These are phyloP conservation scores for Diloba caeruleocephala DNA, from an alignment of 2,888 invertebrate genomes.

Conservation along the genomic window DNA sequence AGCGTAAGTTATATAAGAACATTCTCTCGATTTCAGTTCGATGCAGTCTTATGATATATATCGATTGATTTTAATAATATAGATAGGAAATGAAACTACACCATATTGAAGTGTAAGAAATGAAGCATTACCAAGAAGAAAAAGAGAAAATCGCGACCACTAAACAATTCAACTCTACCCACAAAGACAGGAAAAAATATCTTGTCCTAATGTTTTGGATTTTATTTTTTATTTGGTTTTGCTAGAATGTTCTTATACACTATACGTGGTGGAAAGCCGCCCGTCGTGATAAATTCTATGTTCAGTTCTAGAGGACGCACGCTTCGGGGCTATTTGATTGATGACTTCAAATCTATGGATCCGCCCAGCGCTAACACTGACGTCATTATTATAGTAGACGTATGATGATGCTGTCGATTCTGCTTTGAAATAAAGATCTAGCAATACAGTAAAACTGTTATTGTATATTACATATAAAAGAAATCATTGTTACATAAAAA, in stretches of 20 bases:
- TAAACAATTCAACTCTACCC: too few species aligned
- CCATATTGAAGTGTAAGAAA: too few species aligned
- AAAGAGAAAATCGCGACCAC: too few species aligned
- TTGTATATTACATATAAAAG: background rate
- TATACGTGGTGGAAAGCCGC: conserved; percentile 65
- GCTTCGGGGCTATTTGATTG: conserved; percentile 83
- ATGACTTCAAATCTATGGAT: conserved; percentile 89
- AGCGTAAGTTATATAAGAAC: conserved; percentile 63
- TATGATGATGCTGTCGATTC: conserved; percentile 47
- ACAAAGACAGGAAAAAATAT: too few species aligned
- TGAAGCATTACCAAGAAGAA: too few species aligned
- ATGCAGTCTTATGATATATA: too few species aligned
- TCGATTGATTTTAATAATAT: too few species aligned
- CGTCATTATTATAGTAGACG: conserved; percentile 13
- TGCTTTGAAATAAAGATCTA: conserved; percentile 48
- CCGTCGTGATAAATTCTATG: conserved; percentile 84
- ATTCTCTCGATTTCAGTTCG: conserved; percentile 37
- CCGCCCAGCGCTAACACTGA: conserved; percentile 66
- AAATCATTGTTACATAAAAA: too few species aligned
- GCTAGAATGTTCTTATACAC: conserved; percentile 59
- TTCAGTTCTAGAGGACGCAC: conserved; percentile 86
- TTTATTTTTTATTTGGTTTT: background rate
- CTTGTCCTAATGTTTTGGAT: too few species aligned
- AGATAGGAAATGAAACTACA: too few species aligned
- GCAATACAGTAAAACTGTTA: conserved; percentile 7